Evolutionary conservation across 1,140 invertebrate genomes (phyloP).

Genomic region (Brachionus koreanus): DNA sequence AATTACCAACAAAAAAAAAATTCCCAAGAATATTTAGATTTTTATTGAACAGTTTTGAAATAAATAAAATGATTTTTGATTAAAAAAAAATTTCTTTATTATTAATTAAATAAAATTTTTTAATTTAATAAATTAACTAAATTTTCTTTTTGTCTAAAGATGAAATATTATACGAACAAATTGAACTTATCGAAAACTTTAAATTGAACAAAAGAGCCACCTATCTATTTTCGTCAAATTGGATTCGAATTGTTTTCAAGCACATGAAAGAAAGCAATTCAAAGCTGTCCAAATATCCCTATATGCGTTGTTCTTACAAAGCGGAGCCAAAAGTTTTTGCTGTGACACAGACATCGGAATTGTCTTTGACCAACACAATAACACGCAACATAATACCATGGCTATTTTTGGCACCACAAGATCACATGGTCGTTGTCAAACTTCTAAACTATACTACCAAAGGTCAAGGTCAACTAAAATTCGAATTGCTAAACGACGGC

Average conservation of each 20-base stretch:
- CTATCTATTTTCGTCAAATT: conserved; percentile 15
- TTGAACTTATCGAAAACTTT: conserved; percentile 10
- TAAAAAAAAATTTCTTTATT: no score
- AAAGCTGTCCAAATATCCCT: conserved; percentile 26
- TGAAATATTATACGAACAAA: conserved; percentile 27
- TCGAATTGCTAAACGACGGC: background rate
- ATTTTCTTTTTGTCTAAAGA: background rate
- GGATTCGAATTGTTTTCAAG: background rate
- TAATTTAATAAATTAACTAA: background rate
- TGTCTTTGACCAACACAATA: background rate
- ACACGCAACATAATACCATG: conserved; percentile 17
- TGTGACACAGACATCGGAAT: background rate
- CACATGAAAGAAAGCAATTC: conserved; percentile 37
- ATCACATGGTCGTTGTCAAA: background rate
- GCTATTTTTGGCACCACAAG: conserved; percentile 27
- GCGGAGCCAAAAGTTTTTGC: background rate
- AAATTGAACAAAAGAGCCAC: background rate
- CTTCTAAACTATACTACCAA: background rate
- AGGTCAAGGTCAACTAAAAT: conserved; percentile 1
- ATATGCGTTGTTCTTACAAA: conserved; percentile 10
- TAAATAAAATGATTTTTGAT: no score
- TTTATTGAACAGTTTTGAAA: no score
- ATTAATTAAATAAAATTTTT: no score
- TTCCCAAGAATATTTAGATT: no score
- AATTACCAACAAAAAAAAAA: no score